Percentiles rank a stretch among this genome's conserved stretches.
phyloP scores from a whole-genome alignment of 2,113 vertebrate species.

The Phyllopteryx taeniolatus region DNA sequence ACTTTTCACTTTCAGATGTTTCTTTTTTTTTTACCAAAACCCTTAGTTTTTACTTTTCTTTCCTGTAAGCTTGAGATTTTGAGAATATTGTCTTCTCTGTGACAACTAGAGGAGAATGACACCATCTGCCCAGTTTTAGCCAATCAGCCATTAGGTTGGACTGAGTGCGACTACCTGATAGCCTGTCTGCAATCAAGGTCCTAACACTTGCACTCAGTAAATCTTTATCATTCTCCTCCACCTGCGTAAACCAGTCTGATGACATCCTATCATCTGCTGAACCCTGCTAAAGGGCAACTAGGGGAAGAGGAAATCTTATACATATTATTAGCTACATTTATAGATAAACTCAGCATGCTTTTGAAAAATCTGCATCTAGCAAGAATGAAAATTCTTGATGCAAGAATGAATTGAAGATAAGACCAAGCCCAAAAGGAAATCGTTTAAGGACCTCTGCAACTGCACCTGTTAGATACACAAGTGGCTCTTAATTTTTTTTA shows the following conservation, averaged over 20 bases:
- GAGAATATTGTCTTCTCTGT: constrained; percentile 25
- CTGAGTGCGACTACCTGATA: constrained; percentile 34
- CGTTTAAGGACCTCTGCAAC: too few relatives aligned
- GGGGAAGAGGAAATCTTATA: neutral
- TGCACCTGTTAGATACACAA: too few relatives aligned
- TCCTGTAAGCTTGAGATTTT: constrained; percentile 3
- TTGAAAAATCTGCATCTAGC: neutral
- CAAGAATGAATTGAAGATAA: too few relatives aligned
- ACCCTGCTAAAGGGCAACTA: constrained; percentile 1
- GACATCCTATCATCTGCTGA: constrained; percentile 15
- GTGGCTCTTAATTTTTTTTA: too few relatives aligned
- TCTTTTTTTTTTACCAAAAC: neutral
- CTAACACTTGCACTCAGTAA: constrained; percentile 30
- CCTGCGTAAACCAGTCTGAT: constrained; percentile 27
- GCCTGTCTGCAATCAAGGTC: constrained; percentile 53
- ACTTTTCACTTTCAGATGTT: neutral
- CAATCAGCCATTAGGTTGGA: constrained; percentile 35
- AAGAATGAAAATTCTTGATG: neutral
- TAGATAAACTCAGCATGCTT: neutral
- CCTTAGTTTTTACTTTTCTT: neutral
- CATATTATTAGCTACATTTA: neutral
- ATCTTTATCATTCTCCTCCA: constrained; percentile 41
- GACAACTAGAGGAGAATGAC: constrained; percentile 36
- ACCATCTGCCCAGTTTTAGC: constrained; percentile 26
- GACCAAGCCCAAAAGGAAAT: too few relatives aligned